Base-by-base conservation (phyloP, 2,888 invertebrate species). In the Parnassius orleans region DNA sequence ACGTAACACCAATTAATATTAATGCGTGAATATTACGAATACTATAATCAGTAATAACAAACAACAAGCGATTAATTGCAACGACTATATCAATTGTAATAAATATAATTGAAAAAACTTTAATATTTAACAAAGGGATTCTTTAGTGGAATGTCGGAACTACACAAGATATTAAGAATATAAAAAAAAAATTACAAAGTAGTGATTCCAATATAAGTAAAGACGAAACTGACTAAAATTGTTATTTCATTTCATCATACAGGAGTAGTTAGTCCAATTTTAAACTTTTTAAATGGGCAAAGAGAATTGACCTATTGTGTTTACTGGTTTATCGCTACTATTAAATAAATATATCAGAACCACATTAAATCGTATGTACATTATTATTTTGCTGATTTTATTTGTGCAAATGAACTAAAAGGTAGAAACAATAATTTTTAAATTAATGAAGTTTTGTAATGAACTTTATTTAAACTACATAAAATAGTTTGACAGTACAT, bases 81-180 rank as follows among this genome's bases (percentile, higher is more conserved):
- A 41, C n/a, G 1, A 54, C 59, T 63, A 63, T 14, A 52, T 55
- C 63, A 61, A 62, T 57, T 5, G 43, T 46, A 42, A 60, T 63
- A 47, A 59, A 59, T 60, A 56, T 12, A 53, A 56, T 57, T 60
- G 10, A 43, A 56, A 53, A 62, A 60, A 58, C 33, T 57, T 46
- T 60, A 64, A 60, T 59, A 41, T 14, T 33, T 54, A 56, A 64
- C 60, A 59, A 58, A 54, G 24, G 24, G 58, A 14, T 48, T 48
- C 9, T 9, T 12, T 7, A 57, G 65, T 80, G 84, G 86, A 86
- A 86, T 86, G 85, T 80, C 71, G 64, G 44, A 75, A 68, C 70
- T 68, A 72, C 71, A 64, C 53, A 65, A 65, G 47, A 14, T 14
- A n/a, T n/a, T 51, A 59, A 58, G 57, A 56, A 50, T 3, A 57